A percentile compares a stretch with the other conserved stretches of the same genome.
Conservation (phyloP, 2,797 vertebrate species). For the Protosalanx chinensis region DNA sequence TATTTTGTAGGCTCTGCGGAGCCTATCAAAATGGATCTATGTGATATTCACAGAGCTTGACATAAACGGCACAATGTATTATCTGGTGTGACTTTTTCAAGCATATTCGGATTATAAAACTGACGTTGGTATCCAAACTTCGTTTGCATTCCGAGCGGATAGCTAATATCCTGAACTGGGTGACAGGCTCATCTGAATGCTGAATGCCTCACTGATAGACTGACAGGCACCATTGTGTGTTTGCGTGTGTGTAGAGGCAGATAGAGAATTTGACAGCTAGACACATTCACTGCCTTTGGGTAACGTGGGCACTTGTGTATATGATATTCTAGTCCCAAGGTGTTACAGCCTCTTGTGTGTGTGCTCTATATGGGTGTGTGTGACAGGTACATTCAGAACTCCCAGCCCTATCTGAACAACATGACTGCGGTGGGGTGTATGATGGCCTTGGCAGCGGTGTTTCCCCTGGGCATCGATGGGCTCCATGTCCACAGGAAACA, state of each 20-base stretch:
- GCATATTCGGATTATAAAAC: neutral
- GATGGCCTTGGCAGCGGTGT: constrained; percentile 84
- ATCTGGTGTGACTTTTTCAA: neutral
- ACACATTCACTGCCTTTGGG: neutral
- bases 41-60: constrained; percentile 7
- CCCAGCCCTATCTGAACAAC: constrained; percentile 90
- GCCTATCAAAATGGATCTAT: constrained; percentile 7
- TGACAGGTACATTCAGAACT: constrained; percentile 90
- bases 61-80: neutral
- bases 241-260: neutral
- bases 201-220: constrained; percentile 7
- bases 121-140: constrained; percentile 4
- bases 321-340: too few species aligned
- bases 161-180: constrained; percentile 17
- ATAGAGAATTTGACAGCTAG: neutral
- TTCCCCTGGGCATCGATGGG: constrained; percentile 86
- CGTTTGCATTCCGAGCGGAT: constrained; percentile 25
- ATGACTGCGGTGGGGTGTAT: constrained; percentile 89
- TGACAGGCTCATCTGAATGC: constrained; percentile 11
- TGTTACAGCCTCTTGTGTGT: constrained; percentile 1
- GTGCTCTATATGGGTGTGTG: constrained; percentile 9
- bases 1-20: neutral
- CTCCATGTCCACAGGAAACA: constrained; percentile 78
- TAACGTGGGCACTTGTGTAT: neutral
- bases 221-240: constrained; percentile 17